phyloP scores from a whole-genome alignment of 1,140 invertebrate species.

The Delia radicum region DNA sequence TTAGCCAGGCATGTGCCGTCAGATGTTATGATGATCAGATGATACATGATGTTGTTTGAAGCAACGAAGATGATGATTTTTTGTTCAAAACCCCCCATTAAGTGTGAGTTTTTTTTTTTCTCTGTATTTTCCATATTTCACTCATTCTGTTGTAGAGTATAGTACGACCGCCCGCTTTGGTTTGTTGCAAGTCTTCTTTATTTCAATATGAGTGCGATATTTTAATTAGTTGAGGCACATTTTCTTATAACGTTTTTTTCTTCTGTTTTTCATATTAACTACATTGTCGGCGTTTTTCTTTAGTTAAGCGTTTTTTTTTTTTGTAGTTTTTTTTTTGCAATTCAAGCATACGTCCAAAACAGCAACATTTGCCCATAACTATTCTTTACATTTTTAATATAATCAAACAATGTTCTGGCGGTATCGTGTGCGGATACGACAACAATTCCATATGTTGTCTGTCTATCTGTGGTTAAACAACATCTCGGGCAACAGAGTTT shows the following conservation, averaged over 20 bases:
- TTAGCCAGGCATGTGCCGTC: not conserved
- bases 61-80: not conserved
- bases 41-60: not conserved
- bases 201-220: constrained; percentile 41
- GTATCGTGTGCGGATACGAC: not conserved
- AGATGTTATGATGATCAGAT: not conserved
- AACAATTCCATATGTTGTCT: not conserved
- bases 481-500: not conserved
- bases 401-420: not conserved
- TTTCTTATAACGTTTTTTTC: constrained; percentile 4
- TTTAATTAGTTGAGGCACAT: constrained; percentile 52
- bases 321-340: too few relatives aligned
- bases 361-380: not conserved
- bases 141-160: not conserved
- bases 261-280: not conserved
- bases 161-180: not conserved
- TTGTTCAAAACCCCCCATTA: not conserved
- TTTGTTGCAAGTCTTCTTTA: not conserved
- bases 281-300: not conserved
- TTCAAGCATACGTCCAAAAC: too few relatives aligned
- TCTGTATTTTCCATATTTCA: too few relatives aligned
- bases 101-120: not conserved
- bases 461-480: not conserved
- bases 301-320: not conserved
- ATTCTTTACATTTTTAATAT: not conserved